Base-by-base conservation (phyloP, 2,888 invertebrate genomes). In the Cremastinae sp. region DNA sequence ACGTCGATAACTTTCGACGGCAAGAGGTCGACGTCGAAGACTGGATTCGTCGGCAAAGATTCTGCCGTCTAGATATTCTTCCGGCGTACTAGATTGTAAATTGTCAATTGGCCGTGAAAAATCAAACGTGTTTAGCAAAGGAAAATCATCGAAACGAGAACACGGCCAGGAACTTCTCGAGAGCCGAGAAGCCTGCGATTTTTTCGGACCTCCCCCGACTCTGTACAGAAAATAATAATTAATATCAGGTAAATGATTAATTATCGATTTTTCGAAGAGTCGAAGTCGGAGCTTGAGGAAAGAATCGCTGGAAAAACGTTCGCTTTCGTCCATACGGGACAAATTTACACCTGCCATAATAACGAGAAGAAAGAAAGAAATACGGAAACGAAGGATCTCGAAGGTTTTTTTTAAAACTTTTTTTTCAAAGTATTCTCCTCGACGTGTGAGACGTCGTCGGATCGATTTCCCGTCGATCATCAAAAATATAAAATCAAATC, bases 1-100 rank as follows among this genome's bases (percentile, higher is more conserved):
- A 94, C 95, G 70, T 95, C 95, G 18, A 93, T 96, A 18, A 96
- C 96, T 87, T 96, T 95, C 87, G 96, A 96, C 84, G 95, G 96
- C 2, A 94, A 94, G 85, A 93, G 95, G 83, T 96, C 95, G 38
- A 94, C 95, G 85, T 95, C 96, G 47, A 95, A 95, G 86, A 95
- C 96, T 74, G 95, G 96, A 75, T 95, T 96, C 83, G 95, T 96
- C 85, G 96, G 96, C 82, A 96, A 96, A 91, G 96, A 96, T 89
- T 96, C 96, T n/a, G 96, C 96, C 65, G 96, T 97, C 83, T 95
- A 89, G 89, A 89, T 89, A 89, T 89, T 89, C 87, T 87, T 89
- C 90, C 90, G 89, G 87, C 90, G 90, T 90, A 90, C 89, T 88
- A 90, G 89, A 89, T 89, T 89, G 87, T 90, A 89, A 90, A 88